phyloP scores from a whole-genome alignment of 2,888 invertebrate genomes.

The Arctia plantaginis region DNA sequence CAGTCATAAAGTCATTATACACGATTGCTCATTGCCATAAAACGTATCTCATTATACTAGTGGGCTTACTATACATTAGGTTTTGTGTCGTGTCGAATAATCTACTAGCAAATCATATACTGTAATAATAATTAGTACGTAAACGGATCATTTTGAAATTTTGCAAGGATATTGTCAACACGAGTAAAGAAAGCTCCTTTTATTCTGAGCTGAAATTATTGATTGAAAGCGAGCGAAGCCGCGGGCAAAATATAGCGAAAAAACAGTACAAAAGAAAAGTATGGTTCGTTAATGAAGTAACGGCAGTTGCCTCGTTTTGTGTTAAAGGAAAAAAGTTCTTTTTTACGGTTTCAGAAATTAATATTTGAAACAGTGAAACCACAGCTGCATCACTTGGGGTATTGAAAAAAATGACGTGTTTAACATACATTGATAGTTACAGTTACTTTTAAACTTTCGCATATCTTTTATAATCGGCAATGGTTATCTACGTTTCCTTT shows the following conservation, averaged over 20 bases:
- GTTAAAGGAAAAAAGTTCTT: background rate
- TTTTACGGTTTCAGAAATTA: background rate
- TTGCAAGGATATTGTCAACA: background rate
- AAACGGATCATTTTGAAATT: background rate
- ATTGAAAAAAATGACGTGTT: background rate
- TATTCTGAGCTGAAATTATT: background rate
- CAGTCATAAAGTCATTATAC: background rate
- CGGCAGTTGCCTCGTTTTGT: background rate
- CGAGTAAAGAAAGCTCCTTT: background rate
- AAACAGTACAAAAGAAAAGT: background rate
- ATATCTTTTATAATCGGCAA: background rate
- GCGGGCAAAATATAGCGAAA: background rate
- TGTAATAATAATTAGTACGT: constrained; percentile 12
- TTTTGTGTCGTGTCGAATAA: constrained; percentile 8
- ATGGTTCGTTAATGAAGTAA: background rate
- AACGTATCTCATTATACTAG: constrained; percentile 5
- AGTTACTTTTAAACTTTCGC: background rate
- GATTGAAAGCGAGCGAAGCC: background rate
- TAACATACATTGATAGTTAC: background rate
- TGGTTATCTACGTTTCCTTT: background rate
- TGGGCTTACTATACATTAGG: constrained; percentile 14
- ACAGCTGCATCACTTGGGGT: too few relatives aligned
- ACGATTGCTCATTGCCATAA: constrained; percentile 2
- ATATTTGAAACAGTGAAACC: background rate
- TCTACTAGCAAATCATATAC: background rate